Evolutionary conservation across 2,113 vertebrate genomes (phyloP).

Genomic region (Jaculus jaculus): DNA sequence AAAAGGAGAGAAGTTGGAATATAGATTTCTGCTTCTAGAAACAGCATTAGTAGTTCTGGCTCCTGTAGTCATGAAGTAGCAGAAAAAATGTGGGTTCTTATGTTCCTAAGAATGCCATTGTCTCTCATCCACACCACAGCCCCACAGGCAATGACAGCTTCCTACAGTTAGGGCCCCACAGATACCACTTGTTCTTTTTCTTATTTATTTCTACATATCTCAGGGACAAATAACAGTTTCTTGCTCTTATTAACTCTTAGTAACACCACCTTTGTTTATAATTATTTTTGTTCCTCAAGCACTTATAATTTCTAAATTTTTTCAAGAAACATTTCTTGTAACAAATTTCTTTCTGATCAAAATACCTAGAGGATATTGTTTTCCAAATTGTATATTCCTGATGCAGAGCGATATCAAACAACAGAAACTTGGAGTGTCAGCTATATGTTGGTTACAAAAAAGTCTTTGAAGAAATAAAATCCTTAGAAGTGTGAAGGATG

Average conservation of each 20-base stretch:
- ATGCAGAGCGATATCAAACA: neutral
- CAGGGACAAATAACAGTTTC: neutral
- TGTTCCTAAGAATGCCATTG: neutral
- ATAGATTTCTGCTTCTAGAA: neutral
- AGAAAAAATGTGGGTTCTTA: neutral
- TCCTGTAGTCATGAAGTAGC: neutral
- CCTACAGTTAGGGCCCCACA: neutral
- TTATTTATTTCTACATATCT: neutral
- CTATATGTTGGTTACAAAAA: neutral
- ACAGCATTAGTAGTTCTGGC: neutral
- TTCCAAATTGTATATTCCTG: neutral
- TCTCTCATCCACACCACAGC: neutral
- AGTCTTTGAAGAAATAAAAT: neutral
- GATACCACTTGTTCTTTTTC: neutral
- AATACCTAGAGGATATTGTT: neutral
- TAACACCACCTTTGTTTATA: neutral
- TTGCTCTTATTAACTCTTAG: neutral
- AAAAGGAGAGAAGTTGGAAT: neutral
- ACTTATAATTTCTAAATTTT: slow-evolving; percentile 11
- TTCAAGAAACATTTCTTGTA: neutral
- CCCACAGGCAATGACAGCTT: neutral
- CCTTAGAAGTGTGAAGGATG: neutral
- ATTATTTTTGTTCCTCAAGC: neutral
- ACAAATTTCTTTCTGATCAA: neutral
- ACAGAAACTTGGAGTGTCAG: neutral